A percentile compares a stretch with the other conserved stretches of the same genome.
phyloP scores from a whole-genome alignment of 2,888 invertebrate species.

The Lymantria dispar region DNA sequence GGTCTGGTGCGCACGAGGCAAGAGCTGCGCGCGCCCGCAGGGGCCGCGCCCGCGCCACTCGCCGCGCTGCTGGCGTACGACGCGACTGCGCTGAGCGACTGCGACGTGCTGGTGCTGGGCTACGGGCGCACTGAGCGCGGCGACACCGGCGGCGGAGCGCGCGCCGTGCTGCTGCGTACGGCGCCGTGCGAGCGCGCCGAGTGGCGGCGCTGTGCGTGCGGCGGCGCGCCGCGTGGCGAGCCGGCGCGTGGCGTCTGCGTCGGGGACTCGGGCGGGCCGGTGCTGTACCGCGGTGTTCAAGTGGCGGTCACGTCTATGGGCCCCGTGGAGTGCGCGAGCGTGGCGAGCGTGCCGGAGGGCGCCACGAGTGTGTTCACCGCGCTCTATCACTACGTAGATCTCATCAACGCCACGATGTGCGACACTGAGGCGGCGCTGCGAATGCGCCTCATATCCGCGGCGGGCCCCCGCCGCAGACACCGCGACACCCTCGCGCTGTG shows the following conservation, averaged over 20 bases:
- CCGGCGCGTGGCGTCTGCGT: conserved; percentile 57
- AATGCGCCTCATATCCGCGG: conserved; percentile 33
- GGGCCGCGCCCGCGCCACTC: not conserved
- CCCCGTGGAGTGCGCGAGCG: conserved; percentile 48
- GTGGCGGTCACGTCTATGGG: conserved; percentile 67
- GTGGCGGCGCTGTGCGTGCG: conserved; percentile 50
- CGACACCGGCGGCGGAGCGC: conserved; percentile 52
- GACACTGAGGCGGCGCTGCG: conserved; percentile 44
- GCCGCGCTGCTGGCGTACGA: conserved; percentile 14
- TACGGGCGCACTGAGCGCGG: conserved; percentile 60
- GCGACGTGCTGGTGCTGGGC: conserved; percentile 44
- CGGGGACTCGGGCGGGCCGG: conserved; percentile 70
- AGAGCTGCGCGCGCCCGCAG: conserved; percentile 25
- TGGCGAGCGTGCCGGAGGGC: conserved; percentile 21
- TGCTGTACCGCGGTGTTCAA: conserved; percentile 46
- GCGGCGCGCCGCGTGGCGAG: conserved; percentile 21
- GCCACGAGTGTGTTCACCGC: conserved; percentile 66
- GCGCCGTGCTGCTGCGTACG: conserved; percentile 48
- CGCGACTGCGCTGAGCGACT: not conserved
- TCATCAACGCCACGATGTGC: conserved; percentile 56
- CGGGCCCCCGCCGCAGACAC: not conserved
- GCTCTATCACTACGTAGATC: conserved; percentile 50
- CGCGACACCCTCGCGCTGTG: not conserved
- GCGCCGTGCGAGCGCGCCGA: conserved; percentile 47
- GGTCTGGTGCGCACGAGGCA: conserved; percentile 60